Evolutionary conservation across 2,113 vertebrate genomes (phyloP), one percentile per base, ranked within the genome.

Genomic region (Mirza zaza): DNA sequence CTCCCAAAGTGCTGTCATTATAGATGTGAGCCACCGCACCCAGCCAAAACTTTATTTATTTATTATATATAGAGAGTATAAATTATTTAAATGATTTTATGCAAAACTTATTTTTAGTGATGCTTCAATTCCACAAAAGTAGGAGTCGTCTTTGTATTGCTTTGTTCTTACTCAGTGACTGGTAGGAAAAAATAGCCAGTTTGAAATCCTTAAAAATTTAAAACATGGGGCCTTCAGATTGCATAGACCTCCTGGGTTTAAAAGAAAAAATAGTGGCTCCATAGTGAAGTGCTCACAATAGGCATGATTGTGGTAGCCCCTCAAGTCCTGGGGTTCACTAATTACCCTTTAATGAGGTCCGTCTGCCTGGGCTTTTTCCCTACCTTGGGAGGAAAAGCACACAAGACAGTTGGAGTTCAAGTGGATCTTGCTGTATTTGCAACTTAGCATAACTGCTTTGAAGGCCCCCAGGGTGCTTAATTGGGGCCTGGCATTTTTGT

Each of bases 371-470:
- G 93, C 73, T 87, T 63, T 97, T 95, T 92, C 87, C 96, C 90
- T 97, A 92, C 92, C 77, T 95, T 92, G 50, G 81, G 91, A 96
- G 97, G 96, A 98, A 96, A 98, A 96, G 29, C 71, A 91, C 39
- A 87, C 2, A 63, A 92, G 96, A 86, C 94, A 81, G 93, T 97
- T 98, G 94, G 97, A 97, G 95, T 57, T 97, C 17, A 79, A 97
- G 95, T 96, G 96, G 98, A 97, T 96, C 95, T 97, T 87, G 23
- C 70, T 97, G 34, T 89, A 93, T 98, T 98, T 98, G 93, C 95
- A 97, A 96, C 27, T 98, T 98, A 97, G n/a, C 90, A 34, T 97
- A 98, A 96, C 90, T 97, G 88, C 96, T 95, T 95, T 96, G 97
- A 97, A 97, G 87, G 67, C 29, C 96, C 94, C 36, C 34, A 25